Evolutionary conservation across 2,888 invertebrate species (phyloP), one percentile per base, ranked within the genome.

Genomic region (Micropterix aruncella): DNA sequence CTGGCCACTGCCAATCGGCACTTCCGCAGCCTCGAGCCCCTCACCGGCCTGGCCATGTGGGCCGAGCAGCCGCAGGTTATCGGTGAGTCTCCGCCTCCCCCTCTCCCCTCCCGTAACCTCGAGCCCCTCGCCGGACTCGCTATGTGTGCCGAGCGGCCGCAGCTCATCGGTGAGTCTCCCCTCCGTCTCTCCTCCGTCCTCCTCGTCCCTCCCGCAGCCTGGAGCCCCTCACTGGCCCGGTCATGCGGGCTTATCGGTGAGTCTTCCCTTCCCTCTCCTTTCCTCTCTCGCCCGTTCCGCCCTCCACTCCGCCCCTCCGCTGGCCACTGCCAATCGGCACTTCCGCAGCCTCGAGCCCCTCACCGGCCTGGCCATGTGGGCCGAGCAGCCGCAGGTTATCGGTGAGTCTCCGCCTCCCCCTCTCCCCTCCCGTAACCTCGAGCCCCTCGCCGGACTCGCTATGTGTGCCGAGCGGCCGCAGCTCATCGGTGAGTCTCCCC

Each of bases 391-490:
- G 38, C 91, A 96, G 63, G 84, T 94, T 50, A 95, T 99, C 54
- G 70, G 70, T 69, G 54, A 18, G 17, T 42, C n/a, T n/a, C n/a
- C n/a, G n/a, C n/a, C n/a, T n/a, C n/a, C n/a, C n/a, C n/a, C n/a
- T n/a, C n/a, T n/a, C n/a, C 66, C 70, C 41, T 90, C 90, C 44
- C 79, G 96, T 52, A 96, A 96, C 18, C 72, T 99, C 52, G 97
- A 99, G 69, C 96, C 96, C n/a, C 74, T 99, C 50, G 93, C 94
- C 2, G 95, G 95, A 3, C 74, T 97, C 54, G 96, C 96, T 36
- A 95, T 96, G 89, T 99, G 97, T 97, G 91, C 93, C 53, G 89
- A 89, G 12, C 94, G 96, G 58, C 92, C 96, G 38, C 91, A 96
- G 63, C 84, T 94, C 50, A 95, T 99, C 54, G 70, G 70, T 69